phyloP scores from a whole-genome alignment of 2,888 invertebrate species.

The Dryobota labecula region DNA sequence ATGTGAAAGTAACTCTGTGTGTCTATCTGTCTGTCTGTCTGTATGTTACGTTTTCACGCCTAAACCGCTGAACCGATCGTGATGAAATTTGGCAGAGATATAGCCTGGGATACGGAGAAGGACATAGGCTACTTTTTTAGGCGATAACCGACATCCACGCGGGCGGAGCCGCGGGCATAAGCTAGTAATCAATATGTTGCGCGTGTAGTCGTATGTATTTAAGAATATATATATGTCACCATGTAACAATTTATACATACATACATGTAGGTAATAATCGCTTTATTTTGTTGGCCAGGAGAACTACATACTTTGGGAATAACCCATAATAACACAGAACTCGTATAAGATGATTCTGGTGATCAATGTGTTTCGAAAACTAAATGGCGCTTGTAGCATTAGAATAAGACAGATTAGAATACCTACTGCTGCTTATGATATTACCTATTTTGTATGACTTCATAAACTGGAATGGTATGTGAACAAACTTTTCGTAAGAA shows the following conservation, averaged over 20 bases:
- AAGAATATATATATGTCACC: not conserved
- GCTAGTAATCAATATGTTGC: not conserved
- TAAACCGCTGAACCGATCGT: too few relatives aligned
- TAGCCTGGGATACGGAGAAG: too few relatives aligned
- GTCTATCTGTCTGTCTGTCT: too few relatives aligned
- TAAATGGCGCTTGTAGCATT: not conserved
- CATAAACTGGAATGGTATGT: not conserved
- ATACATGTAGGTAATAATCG: not conserved
- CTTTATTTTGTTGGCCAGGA: slow-evolving; percentile 1
- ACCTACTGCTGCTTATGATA: not conserved
- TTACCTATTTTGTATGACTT: not conserved
- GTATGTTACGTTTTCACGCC: too few relatives aligned
- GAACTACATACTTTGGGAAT: too few relatives aligned
- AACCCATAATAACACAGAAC: too few relatives aligned
- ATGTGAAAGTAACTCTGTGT: too few relatives aligned
- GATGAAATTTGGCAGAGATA: too few relatives aligned
- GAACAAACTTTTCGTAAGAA: slow-evolving; percentile 8
- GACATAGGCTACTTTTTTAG: too few relatives aligned
- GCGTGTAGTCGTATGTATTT: slow-evolving; percentile 15
- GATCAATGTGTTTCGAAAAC: not conserved
- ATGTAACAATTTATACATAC: not conserved
- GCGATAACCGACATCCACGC: too few relatives aligned
- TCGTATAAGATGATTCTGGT: not conserved
- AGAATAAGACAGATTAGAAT: not conserved
- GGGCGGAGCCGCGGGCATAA: too few relatives aligned